These are phyloP conservation scores for Troilus luridus DNA, from an alignment of 2,888 invertebrate species.

Conservation along the genomic window DNA sequence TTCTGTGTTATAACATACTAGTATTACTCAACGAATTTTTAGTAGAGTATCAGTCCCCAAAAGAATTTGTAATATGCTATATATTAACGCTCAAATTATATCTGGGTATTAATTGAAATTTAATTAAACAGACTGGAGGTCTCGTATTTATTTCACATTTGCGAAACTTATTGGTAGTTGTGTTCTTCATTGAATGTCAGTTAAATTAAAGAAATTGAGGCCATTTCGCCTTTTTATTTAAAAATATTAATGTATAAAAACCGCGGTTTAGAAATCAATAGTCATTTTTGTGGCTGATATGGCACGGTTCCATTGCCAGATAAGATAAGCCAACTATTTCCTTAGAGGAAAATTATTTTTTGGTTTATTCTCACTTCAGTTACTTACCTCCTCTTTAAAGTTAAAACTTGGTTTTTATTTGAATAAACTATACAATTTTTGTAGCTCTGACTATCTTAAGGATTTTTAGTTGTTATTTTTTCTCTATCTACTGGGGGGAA, in stretches of 20 bases:
- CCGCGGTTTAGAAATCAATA: not conserved
- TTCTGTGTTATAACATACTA: not conserved
- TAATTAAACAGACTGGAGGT: not conserved
- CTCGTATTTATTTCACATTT: not conserved
- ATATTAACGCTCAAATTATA: not conserved
- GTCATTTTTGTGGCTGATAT: not conserved
- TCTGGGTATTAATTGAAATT: not conserved
- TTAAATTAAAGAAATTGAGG: not conserved
- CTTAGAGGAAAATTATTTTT: not conserved
- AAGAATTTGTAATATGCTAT: not conserved
- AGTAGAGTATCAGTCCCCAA: not conserved
- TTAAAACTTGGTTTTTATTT: not conserved
- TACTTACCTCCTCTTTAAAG: not conserved
- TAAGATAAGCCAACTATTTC: not conserved
- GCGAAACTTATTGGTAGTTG: not conserved
- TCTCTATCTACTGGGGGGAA: not conserved
- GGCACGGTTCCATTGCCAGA: not conserved
- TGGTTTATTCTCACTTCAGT: not conserved
- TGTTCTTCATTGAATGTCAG: not conserved
- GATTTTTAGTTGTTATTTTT: not conserved
- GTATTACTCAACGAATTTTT: too few relatives aligned
- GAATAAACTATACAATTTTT: not conserved
- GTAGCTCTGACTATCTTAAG: not conserved
- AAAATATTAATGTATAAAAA: not conserved
- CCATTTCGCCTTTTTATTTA: not conserved